These are phyloP conservation scores for Nannoperca obscura DNA, from an alignment of 2,797 vertebrate genomes.

Conservation along the genomic window DNA sequence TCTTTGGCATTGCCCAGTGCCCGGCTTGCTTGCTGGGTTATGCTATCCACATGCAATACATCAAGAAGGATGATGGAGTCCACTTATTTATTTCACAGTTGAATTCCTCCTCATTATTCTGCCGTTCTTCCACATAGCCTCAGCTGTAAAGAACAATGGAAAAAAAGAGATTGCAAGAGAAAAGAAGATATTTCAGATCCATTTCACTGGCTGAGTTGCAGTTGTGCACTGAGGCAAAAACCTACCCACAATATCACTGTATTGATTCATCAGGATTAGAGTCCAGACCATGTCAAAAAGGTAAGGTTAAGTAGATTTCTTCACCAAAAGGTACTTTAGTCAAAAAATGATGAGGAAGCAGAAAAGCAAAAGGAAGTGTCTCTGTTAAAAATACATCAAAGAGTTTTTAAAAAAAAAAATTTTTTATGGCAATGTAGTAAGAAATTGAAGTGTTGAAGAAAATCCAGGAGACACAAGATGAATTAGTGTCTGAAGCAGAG, in stretches of 20 bases:
- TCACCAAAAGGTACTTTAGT: slow-evolving; percentile 14
- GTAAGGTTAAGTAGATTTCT: slow-evolving; percentile 3
- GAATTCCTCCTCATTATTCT: slow-evolving; percentile 39
- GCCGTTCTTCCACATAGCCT: slow-evolving; percentile 17
- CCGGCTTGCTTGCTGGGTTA: slow-evolving; percentile 7
- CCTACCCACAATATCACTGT: slow-evolving; percentile 3
- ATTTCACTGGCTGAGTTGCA: slow-evolving; percentile 25
- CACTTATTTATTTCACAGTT: slow-evolving; percentile 33
- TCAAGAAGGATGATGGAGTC: slow-evolving; percentile 34
- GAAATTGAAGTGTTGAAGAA: slow-evolving; percentile 23
- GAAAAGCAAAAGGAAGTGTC: slow-evolving; percentile 8
- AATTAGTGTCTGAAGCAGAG: slow-evolving; percentile 48
- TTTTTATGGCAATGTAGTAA: background rate
- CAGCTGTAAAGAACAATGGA: slow-evolving; percentile 1
- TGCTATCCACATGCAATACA: slow-evolving; percentile 24
- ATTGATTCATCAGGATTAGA: slow-evolving; percentile 36
- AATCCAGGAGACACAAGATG: slow-evolving; percentile 24
- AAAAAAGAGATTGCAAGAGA: slow-evolving; percentile 12
- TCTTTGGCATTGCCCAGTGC: slow-evolving; percentile 21
- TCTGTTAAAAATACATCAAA: slow-evolving; percentile 18
- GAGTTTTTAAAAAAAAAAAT: no score
- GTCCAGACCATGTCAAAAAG: slow-evolving; percentile 18
- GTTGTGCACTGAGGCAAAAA: slow-evolving; percentile 25
- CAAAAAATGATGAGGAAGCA: slow-evolving; percentile 18
- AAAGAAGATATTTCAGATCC: slow-evolving; percentile 42